Base-by-base conservation (phyloP, 2,113 vertebrate genomes). In the Ameiurus melas region DNA sequence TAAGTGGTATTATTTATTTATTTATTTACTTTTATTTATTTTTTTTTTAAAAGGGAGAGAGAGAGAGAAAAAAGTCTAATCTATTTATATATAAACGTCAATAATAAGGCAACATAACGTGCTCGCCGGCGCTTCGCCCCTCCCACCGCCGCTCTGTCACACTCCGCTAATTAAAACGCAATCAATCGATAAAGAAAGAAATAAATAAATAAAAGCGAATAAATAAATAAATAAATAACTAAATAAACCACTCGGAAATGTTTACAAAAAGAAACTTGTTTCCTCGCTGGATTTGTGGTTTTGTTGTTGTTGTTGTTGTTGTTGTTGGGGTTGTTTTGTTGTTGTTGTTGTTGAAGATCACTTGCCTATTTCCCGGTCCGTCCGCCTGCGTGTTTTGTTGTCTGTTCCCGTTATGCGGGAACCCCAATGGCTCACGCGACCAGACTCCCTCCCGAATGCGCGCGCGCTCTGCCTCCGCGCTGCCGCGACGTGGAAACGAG, bases 101-200 rank as follows among this genome's bases (percentile, higher is more conserved):
- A 88, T 88, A 86, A 88, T 95, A 92, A 93, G 92, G 93, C 92
- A 93, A 89, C 89, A 92, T 93, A 92, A 94, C 91, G 91, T 78
- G 92, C 90, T 92, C 90, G 92, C 93, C 93, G 91, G 92, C 93
- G 92, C 92, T 91, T 92, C 93, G 92, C 92, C 94, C 92, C 90
- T 91, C 93, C 93, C 92, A 92, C 92, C 85, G 36, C 92, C 93
- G 73, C 93, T 80, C 92, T 94, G 95, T 95, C 95, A 95, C 94
- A 93, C 93, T 93, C 93, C 93, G 94, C 92, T 96, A 95, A 96
- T 96, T 96, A 96, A 96, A 96, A 95, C 94, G 94, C 94, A 95
- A 95, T 96, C 95, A 95, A 96, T 96, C 94, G 94, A 96, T 95
- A 85, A 27, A 51, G 5, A 85, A 84, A 85, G 8, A 55, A 33